A percentile compares a stretch with the other conserved stretches of the same genome.
Conservation (phyloP, 2,113 vertebrate genomes). For the Glaucidium brasilianum region DNA sequence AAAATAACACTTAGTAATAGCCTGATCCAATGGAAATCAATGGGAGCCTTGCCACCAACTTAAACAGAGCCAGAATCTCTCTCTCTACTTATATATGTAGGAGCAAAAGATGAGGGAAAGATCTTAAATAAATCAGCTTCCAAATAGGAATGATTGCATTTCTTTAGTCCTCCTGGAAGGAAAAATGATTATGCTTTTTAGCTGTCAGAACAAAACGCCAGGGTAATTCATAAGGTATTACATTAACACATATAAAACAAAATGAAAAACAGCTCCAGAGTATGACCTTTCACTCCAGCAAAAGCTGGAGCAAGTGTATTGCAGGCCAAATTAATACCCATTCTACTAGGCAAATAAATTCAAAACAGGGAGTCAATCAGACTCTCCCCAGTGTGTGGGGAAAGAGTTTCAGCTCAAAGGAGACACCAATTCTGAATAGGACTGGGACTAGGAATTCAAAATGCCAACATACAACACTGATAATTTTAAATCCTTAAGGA, state of each 20-base stretch:
- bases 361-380: conserved; percentile 39
- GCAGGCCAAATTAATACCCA: conserved; percentile 71
- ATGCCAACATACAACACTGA: background rate
- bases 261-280: conserved; percentile 79
- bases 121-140: conserved; percentile 72
- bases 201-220: conserved; percentile 75
- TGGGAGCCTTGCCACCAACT: background rate
- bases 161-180: conserved; percentile 71
- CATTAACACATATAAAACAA: conserved; percentile 80
- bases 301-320: conserved; percentile 77
- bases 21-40: background rate
- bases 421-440: background rate
- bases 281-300: conserved; percentile 76
- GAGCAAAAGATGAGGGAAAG: conserved; percentile 59
- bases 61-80: background rate
- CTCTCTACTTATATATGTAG: conserved; percentile 37
- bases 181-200: conserved; percentile 80
- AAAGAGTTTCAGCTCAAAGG: conserved; percentile 24
- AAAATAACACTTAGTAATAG: background rate
- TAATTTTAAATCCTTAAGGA: background rate
- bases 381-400: background rate
- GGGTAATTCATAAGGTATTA: conserved; percentile 79
- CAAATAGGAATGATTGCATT: conserved; percentile 72
- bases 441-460: background rate
- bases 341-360: conserved; percentile 77